These are phyloP conservation scores for Synanthedon formicaeformis DNA, from an alignment of 2,888 invertebrate genomes.

Conservation along the genomic window DNA sequence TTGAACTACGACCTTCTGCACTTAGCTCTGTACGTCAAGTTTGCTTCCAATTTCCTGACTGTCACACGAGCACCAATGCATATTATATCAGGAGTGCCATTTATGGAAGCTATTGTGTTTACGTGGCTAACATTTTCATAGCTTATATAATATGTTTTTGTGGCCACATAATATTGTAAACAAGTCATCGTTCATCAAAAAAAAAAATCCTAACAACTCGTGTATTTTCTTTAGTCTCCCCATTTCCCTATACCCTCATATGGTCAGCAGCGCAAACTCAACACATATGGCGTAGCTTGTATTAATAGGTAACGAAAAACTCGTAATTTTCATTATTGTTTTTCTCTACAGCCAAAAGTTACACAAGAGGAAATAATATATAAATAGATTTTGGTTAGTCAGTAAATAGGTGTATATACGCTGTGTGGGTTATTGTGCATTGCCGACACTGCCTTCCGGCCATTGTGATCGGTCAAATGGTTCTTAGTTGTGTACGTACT, in stretches of 20 bases:
- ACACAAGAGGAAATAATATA: not conserved
- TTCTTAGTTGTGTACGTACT: not conserved
- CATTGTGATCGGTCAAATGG: not conserved
- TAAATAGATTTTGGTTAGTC: too few relatives aligned
- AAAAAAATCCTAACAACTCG: too few relatives aligned
- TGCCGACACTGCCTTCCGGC: conserved; percentile 1
- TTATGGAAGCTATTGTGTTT: conserved; percentile 3
- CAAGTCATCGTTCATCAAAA: too few relatives aligned
- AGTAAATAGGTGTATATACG: too few relatives aligned
- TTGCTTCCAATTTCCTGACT: conserved; percentile 3
- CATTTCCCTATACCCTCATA: too few relatives aligned
- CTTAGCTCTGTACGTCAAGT: not conserved
- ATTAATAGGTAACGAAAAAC: too few relatives aligned
- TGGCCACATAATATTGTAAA: too few relatives aligned
- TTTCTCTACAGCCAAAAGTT: not conserved
- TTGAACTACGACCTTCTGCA: too few relatives aligned
- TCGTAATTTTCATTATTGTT: not conserved
- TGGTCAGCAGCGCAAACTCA: too few relatives aligned
- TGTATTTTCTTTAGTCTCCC: too few relatives aligned
- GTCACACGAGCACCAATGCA: conserved; percentile 1
- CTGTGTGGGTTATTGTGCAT: not conserved
- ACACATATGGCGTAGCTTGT: too few relatives aligned
- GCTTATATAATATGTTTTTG: too few relatives aligned
- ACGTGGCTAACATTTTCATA: not conserved
- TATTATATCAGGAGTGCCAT: conserved; percentile 1